Evolutionary conservation across 2,113 vertebrate genomes (phyloP), one percentile per base, ranked within the genome.

Genomic region (Athene cunicularia): DNA sequence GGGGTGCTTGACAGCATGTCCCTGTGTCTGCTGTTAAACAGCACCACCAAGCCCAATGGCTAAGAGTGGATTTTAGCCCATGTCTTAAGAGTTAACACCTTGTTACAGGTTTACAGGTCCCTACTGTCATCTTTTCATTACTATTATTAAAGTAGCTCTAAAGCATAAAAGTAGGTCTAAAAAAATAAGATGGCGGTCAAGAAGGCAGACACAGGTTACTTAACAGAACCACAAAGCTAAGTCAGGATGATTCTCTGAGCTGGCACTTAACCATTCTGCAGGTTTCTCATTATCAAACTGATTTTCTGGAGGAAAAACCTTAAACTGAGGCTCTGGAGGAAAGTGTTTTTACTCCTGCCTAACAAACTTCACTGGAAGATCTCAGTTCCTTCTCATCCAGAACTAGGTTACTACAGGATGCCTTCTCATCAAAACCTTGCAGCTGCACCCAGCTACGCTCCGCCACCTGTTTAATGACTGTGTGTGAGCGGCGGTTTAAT

Each of bases 1-100:
- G 43, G 14, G 37, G 37, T 39, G 47, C 47, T 43, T 68, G 14
- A 1, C 1, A 3, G 45, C 6, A 8, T 1, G 12, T 45, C 43
- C 43, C 17, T 45, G 43, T 43, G 43, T 45, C 16, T 45, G 17
- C 43, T 8, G 16, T 45, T 45, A 45, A 55, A 63, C 6, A 12
- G 64, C 39, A 60, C 50, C 35, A 8, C 32, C 22, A 56, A 56
- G 20, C 26, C n/a, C 55, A 23, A 39, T 1, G 4, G 1, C 59
- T 7, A 11, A 8, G 1, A 8, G 9, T 18, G n/a, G n/a, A 32
- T 75, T 77, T 86, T 19, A 89, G 73, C 18, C 19, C 32, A 4
- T 1, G 6, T 9, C 16, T 18, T 15, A n/a, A n/a, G 18, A 21
- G 33, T 11, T 52, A 35, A 45, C 8, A n/a, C 30, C 35, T 43